Conservation (phyloP, 2,888 invertebrate species). For the Priocnemis perturbator region DNA sequence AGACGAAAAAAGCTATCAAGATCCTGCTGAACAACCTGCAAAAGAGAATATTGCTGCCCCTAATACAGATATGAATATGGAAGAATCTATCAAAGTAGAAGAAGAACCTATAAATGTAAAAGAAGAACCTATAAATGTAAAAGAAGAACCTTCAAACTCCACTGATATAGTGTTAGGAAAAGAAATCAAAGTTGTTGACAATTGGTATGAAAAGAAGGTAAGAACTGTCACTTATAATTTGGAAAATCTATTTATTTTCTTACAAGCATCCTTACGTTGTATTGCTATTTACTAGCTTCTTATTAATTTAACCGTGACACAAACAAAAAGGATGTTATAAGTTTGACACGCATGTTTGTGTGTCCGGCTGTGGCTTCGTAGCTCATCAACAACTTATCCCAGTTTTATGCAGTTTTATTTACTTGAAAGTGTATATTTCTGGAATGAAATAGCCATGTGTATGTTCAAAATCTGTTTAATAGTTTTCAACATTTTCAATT, state of each 20-base stretch:
- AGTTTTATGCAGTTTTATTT: too few relatives aligned
- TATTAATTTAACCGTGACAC: too few relatives aligned
- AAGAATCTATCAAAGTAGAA: not conserved
- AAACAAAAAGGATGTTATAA: too few relatives aligned
- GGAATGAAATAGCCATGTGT: too few relatives aligned
- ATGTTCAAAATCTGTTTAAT: too few relatives aligned
- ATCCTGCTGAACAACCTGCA: not conserved
- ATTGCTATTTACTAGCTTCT: not conserved
- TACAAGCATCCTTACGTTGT: too few relatives aligned
- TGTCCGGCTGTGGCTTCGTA: too few relatives aligned
- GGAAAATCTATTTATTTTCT: too few relatives aligned
- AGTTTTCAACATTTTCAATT: too few relatives aligned
- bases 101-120: not conserved
- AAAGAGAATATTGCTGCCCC: not conserved
- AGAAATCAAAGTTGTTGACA: not conserved
- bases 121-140: not conserved
- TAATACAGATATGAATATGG: not conserved
- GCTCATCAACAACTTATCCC: too few relatives aligned
- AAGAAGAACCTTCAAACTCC: not conserved
- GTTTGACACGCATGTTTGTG: too few relatives aligned
- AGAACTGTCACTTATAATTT: slow-evolving; percentile 25
- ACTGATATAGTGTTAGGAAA: not conserved
- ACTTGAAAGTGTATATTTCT: too few relatives aligned
- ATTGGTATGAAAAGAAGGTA: slow-evolving; percentile 67
- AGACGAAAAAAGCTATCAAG: not conserved